Evolutionary conservation across 2,113 vertebrate genomes (phyloP), one percentile per base, ranked within the genome.

Genomic region (Saguinus midas): DNA sequence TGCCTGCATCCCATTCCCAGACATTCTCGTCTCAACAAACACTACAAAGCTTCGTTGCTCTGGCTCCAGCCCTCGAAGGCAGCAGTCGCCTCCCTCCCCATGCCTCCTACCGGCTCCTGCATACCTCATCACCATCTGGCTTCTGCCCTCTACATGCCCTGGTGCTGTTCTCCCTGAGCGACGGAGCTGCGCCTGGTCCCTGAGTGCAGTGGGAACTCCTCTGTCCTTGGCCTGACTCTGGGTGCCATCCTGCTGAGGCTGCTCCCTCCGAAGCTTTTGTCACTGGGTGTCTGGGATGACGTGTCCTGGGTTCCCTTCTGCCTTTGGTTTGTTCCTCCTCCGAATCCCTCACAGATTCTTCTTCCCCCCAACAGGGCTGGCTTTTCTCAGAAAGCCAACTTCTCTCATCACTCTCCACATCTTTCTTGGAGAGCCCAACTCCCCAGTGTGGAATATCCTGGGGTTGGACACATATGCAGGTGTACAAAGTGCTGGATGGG

Each of bases 241-340:
- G 43, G 73, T 2, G 8, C 0, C 1, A 16, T 11, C 48, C 48
- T 21, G 16, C 13, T 0, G 4, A 32, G 4, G 6, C 1, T 6
- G 70, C 45, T 48, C 29, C 32, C 23, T 43, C 14, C 10, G 8
- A 32, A 40, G 80, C 10, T 40, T 37, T 43, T 48, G 35, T 57
- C 52, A 5, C 7, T 25, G 75, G 35, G 43, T 79, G 21, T 37
- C 23, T 20, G 40, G 21, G 58, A 32, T 8, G 20, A 29, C 43
- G 29, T 64, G 12, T 35, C 45, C 58, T 58, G 16, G 12, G 61
- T 25, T 37, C 35, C n/a, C 37, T 20, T 55, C 48, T 13, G 27
- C 40, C 68, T 29, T 10, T 20, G 80, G 70, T 43, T 35, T 1
- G 6, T 32, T n/a, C 8, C 43, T 43, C 68, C 45, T 88, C 5